These are phyloP conservation scores for Crossoptilon crossoptilon DNA, from an alignment of 2,797 vertebrate genomes.

Conservation along the genomic window DNA sequence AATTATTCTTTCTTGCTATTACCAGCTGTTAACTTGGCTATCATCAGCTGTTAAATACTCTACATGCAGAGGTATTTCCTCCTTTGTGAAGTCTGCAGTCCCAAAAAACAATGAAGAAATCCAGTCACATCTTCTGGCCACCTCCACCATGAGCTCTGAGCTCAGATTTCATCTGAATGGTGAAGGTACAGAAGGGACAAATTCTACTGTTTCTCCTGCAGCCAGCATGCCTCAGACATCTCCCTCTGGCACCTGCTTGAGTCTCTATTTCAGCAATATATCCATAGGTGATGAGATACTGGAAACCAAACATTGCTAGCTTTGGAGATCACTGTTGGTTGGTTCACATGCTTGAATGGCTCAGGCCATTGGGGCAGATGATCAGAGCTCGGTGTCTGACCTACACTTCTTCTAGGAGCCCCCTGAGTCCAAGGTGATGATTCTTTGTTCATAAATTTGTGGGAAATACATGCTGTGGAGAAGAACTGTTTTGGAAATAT, in stretches of 20 bases:
- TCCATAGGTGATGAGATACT: background rate
- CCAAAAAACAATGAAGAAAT: background rate
- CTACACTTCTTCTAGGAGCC: background rate
- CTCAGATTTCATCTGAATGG: background rate
- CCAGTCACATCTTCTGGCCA: background rate
- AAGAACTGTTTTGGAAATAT: slow-evolving; percentile 1
- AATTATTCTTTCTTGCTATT: background rate
- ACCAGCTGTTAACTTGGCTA: background rate
- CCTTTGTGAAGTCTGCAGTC: background rate
- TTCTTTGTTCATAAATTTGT: slow-evolving; percentile 13
- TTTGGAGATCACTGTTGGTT: background rate
- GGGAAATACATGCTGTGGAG: background rate
- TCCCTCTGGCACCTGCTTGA: background rate
- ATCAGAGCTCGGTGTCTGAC: background rate
- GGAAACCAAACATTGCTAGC: background rate
- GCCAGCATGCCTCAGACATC: background rate
- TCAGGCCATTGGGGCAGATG: background rate
- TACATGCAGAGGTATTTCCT: background rate
- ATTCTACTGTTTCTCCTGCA: background rate
- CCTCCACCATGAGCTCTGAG: background rate
- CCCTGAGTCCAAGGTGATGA: background rate
- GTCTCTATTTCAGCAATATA: background rate
- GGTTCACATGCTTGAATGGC: background rate
- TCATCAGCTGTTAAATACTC: background rate
- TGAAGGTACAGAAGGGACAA: background rate